These are phyloP conservation scores for Etheostoma perlongum DNA, from an alignment of 2,797 vertebrate genomes.

Conservation along the genomic window DNA sequence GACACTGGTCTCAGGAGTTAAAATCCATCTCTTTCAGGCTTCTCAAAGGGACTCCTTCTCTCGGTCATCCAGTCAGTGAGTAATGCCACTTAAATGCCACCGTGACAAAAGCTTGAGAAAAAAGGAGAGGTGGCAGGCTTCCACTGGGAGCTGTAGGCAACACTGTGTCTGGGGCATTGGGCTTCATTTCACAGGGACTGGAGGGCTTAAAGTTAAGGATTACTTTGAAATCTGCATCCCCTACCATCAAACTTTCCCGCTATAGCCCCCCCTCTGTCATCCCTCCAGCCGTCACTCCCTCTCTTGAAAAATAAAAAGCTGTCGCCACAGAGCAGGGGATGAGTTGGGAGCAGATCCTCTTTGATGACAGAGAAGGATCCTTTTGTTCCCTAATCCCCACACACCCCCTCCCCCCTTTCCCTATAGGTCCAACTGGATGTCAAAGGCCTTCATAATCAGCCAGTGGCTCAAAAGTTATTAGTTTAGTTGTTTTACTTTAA, in stretches of 20 bases:
- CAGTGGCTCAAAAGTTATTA: slow-evolving; percentile 66
- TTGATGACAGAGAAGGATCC: slow-evolving; percentile 90
- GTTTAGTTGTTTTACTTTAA: slow-evolving; percentile 57
- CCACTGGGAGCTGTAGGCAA: slow-evolving; percentile 81
- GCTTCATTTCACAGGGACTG: slow-evolving; percentile 84
- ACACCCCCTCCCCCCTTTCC: slow-evolving; percentile 47
- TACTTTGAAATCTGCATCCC: slow-evolving; percentile 88
- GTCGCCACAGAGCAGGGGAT: slow-evolving; percentile 84
- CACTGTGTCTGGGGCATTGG: slow-evolving; percentile 80
- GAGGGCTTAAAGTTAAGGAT: slow-evolving; percentile 89
- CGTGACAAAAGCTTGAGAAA: slow-evolving; percentile 77
- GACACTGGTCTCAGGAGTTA: slow-evolving; percentile 76
- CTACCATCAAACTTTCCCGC: slow-evolving; percentile 69
- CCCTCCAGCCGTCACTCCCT: slow-evolving; percentile 76
- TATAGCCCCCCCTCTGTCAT: slow-evolving; percentile 44
- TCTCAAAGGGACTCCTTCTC: slow-evolving; percentile 81
- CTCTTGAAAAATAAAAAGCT: slow-evolving; percentile 80
- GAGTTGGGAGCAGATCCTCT: slow-evolving; percentile 86
- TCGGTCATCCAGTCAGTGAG: slow-evolving; percentile 78
- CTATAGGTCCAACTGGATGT: slow-evolving; percentile 74
- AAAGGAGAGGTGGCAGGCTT: slow-evolving; percentile 72
- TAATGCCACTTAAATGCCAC: slow-evolving; percentile 86
- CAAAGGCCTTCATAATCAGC: slow-evolving; percentile 72
- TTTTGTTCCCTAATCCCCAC: slow-evolving; percentile 87
- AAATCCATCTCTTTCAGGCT: slow-evolving; percentile 79